Percentiles rank a stretch among this genome's conserved stretches.
These are phyloP conservation scores for Eristalinus sepulchralis DNA, from an alignment of 2,888 invertebrate species.

Conservation along the genomic window DNA sequence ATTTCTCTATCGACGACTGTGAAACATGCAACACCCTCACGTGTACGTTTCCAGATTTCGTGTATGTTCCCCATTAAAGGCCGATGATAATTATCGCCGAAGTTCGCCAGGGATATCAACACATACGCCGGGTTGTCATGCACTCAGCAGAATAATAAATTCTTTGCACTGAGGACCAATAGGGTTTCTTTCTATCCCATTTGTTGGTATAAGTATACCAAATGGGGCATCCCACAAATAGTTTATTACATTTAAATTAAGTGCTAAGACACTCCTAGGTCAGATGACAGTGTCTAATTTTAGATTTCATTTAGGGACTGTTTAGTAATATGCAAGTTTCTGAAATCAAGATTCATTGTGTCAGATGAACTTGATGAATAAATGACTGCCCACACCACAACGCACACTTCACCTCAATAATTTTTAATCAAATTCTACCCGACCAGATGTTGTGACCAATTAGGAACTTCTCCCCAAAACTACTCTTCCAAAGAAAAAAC, in stretches of 20 bases:
- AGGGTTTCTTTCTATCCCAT: not conserved
- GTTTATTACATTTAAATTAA: too few species aligned
- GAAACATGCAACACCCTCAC: not conserved
- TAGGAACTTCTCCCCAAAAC: not conserved
- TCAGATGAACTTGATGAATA: too few species aligned
- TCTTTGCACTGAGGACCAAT: not conserved
- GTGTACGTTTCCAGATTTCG: not conserved
- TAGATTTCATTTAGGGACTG: too few species aligned
- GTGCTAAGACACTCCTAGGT: too few species aligned
- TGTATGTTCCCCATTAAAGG: not conserved
- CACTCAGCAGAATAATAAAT: not conserved
- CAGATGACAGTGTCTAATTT: too few species aligned
- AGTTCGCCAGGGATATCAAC: not conserved
- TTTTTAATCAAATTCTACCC: not conserved
- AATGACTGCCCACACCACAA: not conserved
- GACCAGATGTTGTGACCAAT: not conserved
- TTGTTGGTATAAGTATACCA: too few species aligned
- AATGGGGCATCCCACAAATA: too few species aligned
- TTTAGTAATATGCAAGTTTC: too few species aligned
- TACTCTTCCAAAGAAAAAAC: not conserved
- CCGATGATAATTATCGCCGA: not conserved
- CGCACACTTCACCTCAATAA: not conserved
- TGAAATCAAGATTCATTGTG: too few species aligned
- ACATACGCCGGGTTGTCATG: not conserved
- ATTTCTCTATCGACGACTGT: not conserved